Conservation (phyloP, 2,888 invertebrate species). For the Pemphredon lugubris region DNA sequence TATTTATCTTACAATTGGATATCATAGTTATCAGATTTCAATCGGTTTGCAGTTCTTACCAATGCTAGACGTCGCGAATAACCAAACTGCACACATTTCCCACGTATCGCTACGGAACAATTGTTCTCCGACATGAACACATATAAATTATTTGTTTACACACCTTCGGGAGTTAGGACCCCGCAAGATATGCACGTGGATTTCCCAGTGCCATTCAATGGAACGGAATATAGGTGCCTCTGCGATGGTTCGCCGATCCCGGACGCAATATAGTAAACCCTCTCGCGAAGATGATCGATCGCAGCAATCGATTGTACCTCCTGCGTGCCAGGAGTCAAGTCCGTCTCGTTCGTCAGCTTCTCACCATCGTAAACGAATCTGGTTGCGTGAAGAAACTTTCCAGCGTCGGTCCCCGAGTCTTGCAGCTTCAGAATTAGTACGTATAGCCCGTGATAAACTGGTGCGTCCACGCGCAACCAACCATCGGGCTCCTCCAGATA, state of each 20-base stretch:
- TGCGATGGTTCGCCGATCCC: conserved; percentile 85
- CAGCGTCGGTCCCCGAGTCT: conserved; percentile 67
- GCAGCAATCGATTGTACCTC: conserved; percentile 65
- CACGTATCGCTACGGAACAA: too few relatives aligned
- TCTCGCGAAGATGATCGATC: conserved; percentile 56
- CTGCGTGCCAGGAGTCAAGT: conserved; percentile 67
- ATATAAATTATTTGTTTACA: too few relatives aligned
- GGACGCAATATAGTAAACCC: conserved; percentile 87
- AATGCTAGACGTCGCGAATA: too few relatives aligned
- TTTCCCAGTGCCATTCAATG: conserved; percentile 82
- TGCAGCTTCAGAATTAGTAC: conserved; percentile 79
- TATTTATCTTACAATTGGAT: too few relatives aligned
- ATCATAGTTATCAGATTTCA: too few relatives aligned
- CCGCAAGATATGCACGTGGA: conserved; percentile 87
- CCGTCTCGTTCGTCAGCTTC: conserved; percentile 57
- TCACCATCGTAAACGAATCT: conserved; percentile 42
- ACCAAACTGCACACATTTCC: too few relatives aligned
- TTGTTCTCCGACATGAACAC: too few relatives aligned
- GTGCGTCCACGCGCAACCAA: conserved; percentile 86
- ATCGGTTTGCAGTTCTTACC: too few relatives aligned
- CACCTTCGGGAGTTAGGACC: conserved; percentile 83
- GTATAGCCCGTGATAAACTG: conserved; percentile 82
- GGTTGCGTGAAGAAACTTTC: conserved; percentile 76
- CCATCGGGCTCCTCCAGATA: conserved; percentile 85
- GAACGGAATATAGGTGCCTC: conserved; percentile 84